Evolutionary conservation across 2,888 invertebrate genomes (phyloP).

Genomic region (Eupithecia vulgata): DNA sequence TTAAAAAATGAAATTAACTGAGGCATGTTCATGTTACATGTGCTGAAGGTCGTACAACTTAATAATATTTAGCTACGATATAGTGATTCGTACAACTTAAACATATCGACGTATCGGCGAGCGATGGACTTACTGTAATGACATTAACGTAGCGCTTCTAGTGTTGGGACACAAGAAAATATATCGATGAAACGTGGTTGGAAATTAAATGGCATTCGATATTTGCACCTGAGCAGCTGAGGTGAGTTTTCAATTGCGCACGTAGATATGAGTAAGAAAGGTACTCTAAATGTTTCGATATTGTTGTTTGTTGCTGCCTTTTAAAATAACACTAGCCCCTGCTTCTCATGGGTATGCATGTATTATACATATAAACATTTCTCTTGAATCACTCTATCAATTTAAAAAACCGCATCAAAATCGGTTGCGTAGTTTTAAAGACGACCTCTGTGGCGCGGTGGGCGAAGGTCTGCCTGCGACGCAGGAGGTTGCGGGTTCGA

Average conservation of each 20-base stretch:
- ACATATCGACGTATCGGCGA: conserved; percentile 68
- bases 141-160: conserved; percentile 68
- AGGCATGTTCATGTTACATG: not conserved
- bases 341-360: too few relatives aligned
- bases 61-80: conserved; percentile 38
- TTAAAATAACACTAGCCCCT: too few relatives aligned
- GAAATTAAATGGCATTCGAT: not conserved
- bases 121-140: conserved; percentile 77
- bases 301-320: not conserved
- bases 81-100: conserved; percentile 62
- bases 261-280: not conserved
- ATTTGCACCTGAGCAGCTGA: not conserved
- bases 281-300: not conserved
- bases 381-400: too few relatives aligned
- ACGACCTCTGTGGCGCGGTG: too few relatives aligned
- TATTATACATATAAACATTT: too few relatives aligned
- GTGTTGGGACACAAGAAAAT: conserved; percentile 52
- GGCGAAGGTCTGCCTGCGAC: too few relatives aligned
- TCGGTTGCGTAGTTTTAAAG: too few relatives aligned
- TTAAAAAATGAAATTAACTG: too few relatives aligned
- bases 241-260: not conserved
- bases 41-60: conserved; percentile 33
- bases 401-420: too few relatives aligned
- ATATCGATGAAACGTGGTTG: conserved; percentile 44
- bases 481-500: too few relatives aligned